Conservation (phyloP, 1,140 invertebrate species). For the Diabrotica undecimpunctata region DNA sequence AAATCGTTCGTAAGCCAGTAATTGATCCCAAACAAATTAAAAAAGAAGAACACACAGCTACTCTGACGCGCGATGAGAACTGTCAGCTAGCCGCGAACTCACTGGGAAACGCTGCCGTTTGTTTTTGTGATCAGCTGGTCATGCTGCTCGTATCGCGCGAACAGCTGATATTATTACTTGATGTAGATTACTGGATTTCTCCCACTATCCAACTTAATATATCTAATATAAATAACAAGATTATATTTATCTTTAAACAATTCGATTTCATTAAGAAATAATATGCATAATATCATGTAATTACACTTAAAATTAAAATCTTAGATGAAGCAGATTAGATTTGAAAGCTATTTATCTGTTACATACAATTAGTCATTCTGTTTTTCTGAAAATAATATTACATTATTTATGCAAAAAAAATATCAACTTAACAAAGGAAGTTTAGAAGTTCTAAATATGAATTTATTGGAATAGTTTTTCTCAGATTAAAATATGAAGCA, state of each 20-base stretch:
- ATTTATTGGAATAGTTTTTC: too few species aligned
- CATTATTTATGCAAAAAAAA: too few species aligned
- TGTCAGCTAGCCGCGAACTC: slow-evolving; percentile 12
- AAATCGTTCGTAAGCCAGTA: neutral
- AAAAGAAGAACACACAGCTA: neutral
- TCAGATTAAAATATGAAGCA: too few species aligned
- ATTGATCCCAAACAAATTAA: neutral
- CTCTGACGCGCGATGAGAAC: neutral
- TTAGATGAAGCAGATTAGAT: neutral
- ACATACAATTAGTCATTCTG: too few species aligned
- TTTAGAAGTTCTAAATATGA: too few species aligned
- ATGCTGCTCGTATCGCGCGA: slow-evolving; percentile 14
- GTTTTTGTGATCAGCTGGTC: slow-evolving; percentile 41
- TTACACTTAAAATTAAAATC: neutral
- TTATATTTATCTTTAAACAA: neutral
- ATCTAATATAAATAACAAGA: neutral
- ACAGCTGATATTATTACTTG: slow-evolving; percentile 39
- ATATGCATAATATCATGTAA: neutral
- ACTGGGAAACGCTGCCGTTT: slow-evolving; percentile 29
- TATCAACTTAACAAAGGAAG: too few species aligned
- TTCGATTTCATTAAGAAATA: neutral
- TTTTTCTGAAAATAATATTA: too few species aligned
- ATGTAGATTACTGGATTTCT: slow-evolving; percentile 19
- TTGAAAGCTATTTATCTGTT: too few species aligned
- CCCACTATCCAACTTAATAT: neutral